A percentile compares a stretch with the other conserved stretches of the same genome.
These are phyloP conservation scores for Hippocampus barbouri DNA, from an alignment of 2,113 vertebrate species.

Conservation along the genomic window DNA sequence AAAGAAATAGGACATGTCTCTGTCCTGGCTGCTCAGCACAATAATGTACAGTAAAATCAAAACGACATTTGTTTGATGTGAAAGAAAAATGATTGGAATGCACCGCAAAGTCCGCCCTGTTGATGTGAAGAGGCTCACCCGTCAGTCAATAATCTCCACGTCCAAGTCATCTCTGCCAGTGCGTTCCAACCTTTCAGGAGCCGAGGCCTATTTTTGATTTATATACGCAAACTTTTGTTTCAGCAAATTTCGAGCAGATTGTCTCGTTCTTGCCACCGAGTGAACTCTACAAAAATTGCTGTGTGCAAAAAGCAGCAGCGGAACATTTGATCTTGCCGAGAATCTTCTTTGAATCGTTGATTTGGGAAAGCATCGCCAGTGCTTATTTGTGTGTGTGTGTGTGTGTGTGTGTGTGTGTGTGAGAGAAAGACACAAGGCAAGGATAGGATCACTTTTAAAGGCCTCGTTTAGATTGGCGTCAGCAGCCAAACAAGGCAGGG, in stretches of 20 bases:
- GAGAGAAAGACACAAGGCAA: constrained; percentile 26
- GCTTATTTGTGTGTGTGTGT: constrained; percentile 24
- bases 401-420: too few relatives aligned
- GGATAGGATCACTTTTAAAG: constrained; percentile 48
- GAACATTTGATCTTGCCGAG: constrained; percentile 65
- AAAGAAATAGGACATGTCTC: not conserved
- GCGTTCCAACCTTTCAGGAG: too few relatives aligned
- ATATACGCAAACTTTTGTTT: too few relatives aligned
- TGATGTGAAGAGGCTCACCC: too few relatives aligned
- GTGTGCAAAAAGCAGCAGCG: constrained; percentile 33
- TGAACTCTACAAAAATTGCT: not conserved
- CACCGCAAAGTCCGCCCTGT: too few relatives aligned
- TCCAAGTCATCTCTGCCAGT: too few relatives aligned
- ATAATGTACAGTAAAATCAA: not conserved
- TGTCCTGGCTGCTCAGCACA: not conserved
- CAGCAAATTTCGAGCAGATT: not conserved
- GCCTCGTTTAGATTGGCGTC: constrained; percentile 49
- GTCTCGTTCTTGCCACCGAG: not conserved
- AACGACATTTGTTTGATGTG: not conserved
- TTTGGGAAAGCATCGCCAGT: constrained; percentile 34
- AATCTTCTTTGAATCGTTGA: constrained; percentile 58
- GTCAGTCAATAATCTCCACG: too few relatives aligned
- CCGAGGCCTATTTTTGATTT: too few relatives aligned
- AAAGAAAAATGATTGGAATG: too few relatives aligned
- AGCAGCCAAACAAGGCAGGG: not conserved